Evolutionary conservation across 2,797 vertebrate genomes (phyloP), one percentile per base, ranked within the genome.

Genomic region (Sarcoramphus papa): DNA sequence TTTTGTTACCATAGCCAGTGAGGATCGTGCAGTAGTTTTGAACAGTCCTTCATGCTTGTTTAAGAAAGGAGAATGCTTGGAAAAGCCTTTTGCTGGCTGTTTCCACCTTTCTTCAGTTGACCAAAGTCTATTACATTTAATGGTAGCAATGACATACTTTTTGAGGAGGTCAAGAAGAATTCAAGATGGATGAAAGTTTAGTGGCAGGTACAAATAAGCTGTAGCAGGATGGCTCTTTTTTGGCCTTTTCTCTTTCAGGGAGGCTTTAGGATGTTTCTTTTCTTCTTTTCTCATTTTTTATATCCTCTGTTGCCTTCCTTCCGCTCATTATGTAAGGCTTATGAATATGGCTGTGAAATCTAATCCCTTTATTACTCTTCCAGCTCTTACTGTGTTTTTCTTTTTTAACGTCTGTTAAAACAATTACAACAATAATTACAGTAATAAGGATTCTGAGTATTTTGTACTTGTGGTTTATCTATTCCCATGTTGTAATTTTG

Each of bases 1-100:
- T 93, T 94, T 96, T 92, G 87, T 95, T 92, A 64, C 45, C 10
- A 19, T 33, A 91, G 65, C 50, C 87, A 57, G 59, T 54, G 62
- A 95, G 79, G 65, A 56, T 65, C n/a, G 63, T 56, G 21, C 57
- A 60, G 63, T 62, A 85, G 43, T 62, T 94, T 37, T 51, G 57
- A 76, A 85, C 53, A 75, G 75, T 30, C 10, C 48, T 87, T 73
- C 41, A 5, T 59, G 30, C 6, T 59, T 85, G n/a, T 62, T 92
- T 80, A 81, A 84, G 75, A 63, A 50, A 95, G 40, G 15, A 74
- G 65, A 62, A 60, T 28, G 7, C 51, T 64, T 72, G 41, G 50
- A 64, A 85, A 92, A 85, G 11, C 21, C 41, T 92, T 79, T 92
- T 88, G 18, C n/a, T 67, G 63, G 6, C 40, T 50, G 17, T 45